Conservation (phyloP, 2,888 invertebrate species). For the Smittia aterrima region DNA sequence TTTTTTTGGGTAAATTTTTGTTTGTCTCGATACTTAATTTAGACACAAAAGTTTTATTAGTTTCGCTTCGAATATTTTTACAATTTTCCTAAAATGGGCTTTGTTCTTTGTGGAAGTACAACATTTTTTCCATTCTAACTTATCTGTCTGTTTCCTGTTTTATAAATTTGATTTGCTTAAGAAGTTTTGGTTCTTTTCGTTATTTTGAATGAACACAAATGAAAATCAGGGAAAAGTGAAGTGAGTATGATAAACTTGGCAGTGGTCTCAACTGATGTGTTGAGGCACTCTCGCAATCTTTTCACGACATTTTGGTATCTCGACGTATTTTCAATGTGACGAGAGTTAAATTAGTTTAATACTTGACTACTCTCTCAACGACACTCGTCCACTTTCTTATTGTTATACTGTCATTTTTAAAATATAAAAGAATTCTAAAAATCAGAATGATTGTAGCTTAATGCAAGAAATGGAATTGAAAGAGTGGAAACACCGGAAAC, state of each 20-base stretch:
- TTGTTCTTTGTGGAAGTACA: not conserved
- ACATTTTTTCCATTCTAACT: not conserved
- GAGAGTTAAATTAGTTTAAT: not conserved
- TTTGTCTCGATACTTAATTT: not conserved
- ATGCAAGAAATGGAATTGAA: not conserved
- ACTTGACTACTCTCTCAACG: not conserved
- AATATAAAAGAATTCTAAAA: not conserved
- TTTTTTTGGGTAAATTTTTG: not conserved
- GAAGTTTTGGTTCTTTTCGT: constrained; percentile 15
- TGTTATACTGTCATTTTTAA: constrained; percentile 18
- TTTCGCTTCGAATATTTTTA: too few species aligned
- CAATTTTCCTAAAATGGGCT: too few species aligned
- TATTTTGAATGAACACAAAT: not conserved
- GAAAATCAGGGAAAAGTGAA: not conserved
- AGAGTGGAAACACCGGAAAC: not conserved
- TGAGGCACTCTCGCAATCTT: too few species aligned
- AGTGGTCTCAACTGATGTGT: too few species aligned
- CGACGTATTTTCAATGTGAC: not conserved
- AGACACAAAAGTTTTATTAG: constrained; percentile 7
- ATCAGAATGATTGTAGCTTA: not conserved
- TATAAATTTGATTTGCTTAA: not conserved
- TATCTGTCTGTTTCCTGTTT: not conserved
- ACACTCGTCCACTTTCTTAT: constrained; percentile 3
- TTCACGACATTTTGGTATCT: not conserved
- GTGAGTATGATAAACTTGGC: not conserved